These are phyloP conservation scores for Paratilapia polleni DNA, from an alignment of 2,113 vertebrate genomes.

Conservation along the genomic window DNA sequence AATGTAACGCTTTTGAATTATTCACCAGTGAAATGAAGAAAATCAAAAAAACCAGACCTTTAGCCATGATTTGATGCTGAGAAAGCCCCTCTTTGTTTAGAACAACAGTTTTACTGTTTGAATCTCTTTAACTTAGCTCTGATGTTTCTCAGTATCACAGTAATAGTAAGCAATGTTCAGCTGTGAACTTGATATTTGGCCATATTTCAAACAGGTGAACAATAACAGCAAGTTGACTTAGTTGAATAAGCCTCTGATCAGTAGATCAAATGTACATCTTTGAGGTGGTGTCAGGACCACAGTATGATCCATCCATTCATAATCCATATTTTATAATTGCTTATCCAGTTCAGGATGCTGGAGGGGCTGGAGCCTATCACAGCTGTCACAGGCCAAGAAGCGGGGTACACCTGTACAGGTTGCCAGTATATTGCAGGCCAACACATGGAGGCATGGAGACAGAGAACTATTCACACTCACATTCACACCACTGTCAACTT, in stretches of 20 bases:
- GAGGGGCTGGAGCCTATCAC: not conserved
- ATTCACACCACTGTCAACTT: not conserved
- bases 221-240: not conserved
- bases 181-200: not conserved
- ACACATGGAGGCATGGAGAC: not conserved
- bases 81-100: not conserved
- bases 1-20: not conserved
- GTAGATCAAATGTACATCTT: not conserved
- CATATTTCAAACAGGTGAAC: not conserved
- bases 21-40: not conserved
- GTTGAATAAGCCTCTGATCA: not conserved
- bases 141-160: not conserved
- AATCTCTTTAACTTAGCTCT: not conserved
- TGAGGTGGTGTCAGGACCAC: not conserved
- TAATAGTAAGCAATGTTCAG: slow-evolving; percentile 3
- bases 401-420: not conserved
- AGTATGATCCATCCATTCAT: not conserved
- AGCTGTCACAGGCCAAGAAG: not conserved
- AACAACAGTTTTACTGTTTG: not conserved
- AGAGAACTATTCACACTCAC: not conserved
- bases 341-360: not conserved
- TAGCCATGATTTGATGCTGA: not conserved
- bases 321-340: not conserved
- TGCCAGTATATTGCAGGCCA: not conserved
- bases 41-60: not conserved